Base-by-base conservation (phyloP, 2,888 invertebrate genomes). In the Drosophila mercatorum region DNA sequence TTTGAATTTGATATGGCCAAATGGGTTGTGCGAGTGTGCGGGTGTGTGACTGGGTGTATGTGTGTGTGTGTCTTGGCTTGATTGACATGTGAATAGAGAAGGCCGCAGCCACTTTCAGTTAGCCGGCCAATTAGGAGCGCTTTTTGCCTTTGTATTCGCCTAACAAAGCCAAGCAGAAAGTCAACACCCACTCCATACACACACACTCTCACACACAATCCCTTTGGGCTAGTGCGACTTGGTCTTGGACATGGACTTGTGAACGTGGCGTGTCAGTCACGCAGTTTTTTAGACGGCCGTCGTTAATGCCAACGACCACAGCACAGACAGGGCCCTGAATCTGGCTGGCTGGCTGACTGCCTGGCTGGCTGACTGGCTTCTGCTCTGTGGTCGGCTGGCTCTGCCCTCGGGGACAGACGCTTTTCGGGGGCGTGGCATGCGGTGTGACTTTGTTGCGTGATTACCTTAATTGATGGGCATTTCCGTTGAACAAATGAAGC, bases 391-490 rank as follows among this genome's bases (percentile, higher is more conserved):
- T 31, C 47, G 62, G 10, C 31, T 49, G 49, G 49, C 49, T 31
- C 49, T 31, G 49, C 31, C n/a, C 49, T 7, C 36, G 11, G 41
- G 47, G 52, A 41, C 31, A 38, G 61, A 61, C 31, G 62, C 61
- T 17, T 57, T 43, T 51, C 0, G 40, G 51, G 83, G 89, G 87
- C 89, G 83, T 78, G 81, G 84, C 86, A 56, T 31, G 62, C 67
- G 65, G 83, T 88, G 86, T 83, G 86, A 88, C 90, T 86, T 86
- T 86, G 90, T 87, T 87, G 86, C 86, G 86, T 87, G 90, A 87
- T 87, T 87, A 87, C 83, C 90, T 83, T 87, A 87, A 87, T 87
- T 87, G 86, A 87, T 87, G 86, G 90, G 89, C 86, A 87, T 87
- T 87, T 87, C 86, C 86, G 86, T 73, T 81, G 81, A 75, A 67